Conservation (phyloP, 2,797 vertebrate species). For the Vireo griseus region DNA sequence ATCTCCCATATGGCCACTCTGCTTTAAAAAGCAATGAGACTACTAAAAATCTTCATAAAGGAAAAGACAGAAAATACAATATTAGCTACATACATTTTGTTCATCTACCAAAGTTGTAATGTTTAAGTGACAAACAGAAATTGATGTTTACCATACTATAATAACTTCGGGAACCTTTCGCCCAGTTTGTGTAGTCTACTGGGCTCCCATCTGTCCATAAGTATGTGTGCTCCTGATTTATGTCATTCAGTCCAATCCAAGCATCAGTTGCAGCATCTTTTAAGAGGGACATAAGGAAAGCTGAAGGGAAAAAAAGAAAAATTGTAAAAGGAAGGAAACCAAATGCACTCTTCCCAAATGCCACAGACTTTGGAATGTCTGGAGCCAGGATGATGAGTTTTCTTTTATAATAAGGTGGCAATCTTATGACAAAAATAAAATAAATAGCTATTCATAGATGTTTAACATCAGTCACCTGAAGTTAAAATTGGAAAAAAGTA, state of each 20-base stretch:
- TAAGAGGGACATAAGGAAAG: constrained; percentile 86
- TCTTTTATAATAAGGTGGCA: background rate
- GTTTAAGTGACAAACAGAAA: background rate
- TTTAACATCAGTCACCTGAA: background rate
- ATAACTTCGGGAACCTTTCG: constrained; percentile 81
- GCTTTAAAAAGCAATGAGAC: background rate
- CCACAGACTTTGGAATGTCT: background rate
- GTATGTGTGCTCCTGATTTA: constrained; percentile 86
- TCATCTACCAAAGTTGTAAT: background rate
- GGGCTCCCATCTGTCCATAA: constrained; percentile 90
- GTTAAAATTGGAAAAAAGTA: background rate
- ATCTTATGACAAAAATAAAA: background rate
- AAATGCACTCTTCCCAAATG: background rate
- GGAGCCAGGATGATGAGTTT: background rate
- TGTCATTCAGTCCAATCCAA: constrained; percentile 91
- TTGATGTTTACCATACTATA: constrained; percentile 56
- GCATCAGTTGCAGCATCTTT: constrained; percentile 65
- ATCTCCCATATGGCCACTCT: background rate
- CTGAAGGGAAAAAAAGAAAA: constrained; percentile 65
- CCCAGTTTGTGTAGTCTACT: constrained; percentile 90
- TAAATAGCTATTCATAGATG: too few species aligned
- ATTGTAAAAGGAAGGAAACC: background rate
- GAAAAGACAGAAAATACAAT: background rate
- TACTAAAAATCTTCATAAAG: background rate
- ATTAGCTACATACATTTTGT: background rate